Conservation (phyloP, 1,140 invertebrate genomes). For the Aplysia californica region DNA sequence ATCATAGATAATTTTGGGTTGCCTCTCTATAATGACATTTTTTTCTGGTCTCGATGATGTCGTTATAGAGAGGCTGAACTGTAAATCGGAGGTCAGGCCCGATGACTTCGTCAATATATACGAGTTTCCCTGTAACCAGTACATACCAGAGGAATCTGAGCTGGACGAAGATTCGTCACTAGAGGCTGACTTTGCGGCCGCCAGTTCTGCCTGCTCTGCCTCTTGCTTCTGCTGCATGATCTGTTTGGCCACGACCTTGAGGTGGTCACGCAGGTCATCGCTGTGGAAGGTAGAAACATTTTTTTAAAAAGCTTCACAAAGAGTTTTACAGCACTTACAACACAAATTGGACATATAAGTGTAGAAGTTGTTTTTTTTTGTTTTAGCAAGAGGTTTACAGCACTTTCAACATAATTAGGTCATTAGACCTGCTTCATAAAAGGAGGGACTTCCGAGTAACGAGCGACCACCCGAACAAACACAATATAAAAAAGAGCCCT, state of each 20-base stretch:
- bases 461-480: too few relatives aligned
- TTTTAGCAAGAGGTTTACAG: not conserved
- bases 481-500: too few relatives aligned
- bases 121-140: too few relatives aligned
- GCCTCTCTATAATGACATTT: too few relatives aligned
- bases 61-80: too few relatives aligned
- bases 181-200: not conserved
- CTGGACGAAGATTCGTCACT: slow-evolving; percentile 1
- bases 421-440: not conserved
- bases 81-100: not conserved
- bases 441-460: not conserved
- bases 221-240: slow-evolving; percentile 48
- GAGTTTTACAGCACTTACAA: not conserved
- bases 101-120: too few relatives aligned
- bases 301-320: not conserved
- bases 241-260: slow-evolving; percentile 84
- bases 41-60: too few relatives aligned
- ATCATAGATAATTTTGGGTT: not conserved
- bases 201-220: slow-evolving; percentile 26
- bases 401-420: not conserved
- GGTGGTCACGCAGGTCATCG: slow-evolving; percentile 90
- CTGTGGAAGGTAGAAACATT: slow-evolving; percentile 64
- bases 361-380: not conserved
- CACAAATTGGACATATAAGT: not conserved
- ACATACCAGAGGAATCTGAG: slow-evolving; percentile 21